Evolutionary conservation across 2,888 invertebrate species (phyloP), one percentile per base, ranked within the genome.

Genomic region (Perizoma flavofasciatum): DNA sequence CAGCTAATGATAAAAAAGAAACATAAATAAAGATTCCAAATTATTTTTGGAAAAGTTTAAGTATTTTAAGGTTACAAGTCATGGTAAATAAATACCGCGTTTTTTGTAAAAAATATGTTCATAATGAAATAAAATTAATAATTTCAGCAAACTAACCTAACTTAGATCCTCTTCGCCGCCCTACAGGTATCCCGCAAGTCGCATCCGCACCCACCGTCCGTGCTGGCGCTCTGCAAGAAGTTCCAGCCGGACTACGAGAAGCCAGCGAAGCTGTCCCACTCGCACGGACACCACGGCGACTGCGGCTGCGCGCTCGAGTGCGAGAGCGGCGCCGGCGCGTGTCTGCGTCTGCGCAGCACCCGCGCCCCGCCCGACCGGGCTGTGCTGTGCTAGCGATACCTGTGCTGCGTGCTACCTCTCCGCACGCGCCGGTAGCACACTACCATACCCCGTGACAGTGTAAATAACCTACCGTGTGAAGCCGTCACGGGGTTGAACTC

Each of bases 161-260:
- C 45, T 45, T 46, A 62, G 62, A 62, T 58, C 54, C 22, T 60
- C 0, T 49, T 59, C 49, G 59, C 49, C n/a, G 32, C 62, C 4
- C 46, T 63, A 6, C 84, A 91, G 91, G 91, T 92, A 65, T 93
- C 94, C 64, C 93, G 94, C 77, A 94, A 94, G 75, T 93, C 94
- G 40, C 93, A 92, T 68, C 87, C 90, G 65, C 93, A 93, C 77
- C 91, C 93, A 75, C 90, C 94, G 8, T 92, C 92, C 4, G 92
- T 92, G 73, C 83, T 91, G 53, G 91, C 90, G 74, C 86, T 92
- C 52, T 92, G 92, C 86, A 92, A 92, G 85, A 91, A 92, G 82
- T 92, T 92, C 85, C 92, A 92, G 81, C 86, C 90, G 55, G 91
- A 90, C 83, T 87, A 91, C 84, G 88, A 89, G 85, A 87, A 89